A percentile compares a stretch with the other conserved stretches of the same genome.
Conservation (phyloP, 2,113 vertebrate species). For the Cariama cristata region DNA sequence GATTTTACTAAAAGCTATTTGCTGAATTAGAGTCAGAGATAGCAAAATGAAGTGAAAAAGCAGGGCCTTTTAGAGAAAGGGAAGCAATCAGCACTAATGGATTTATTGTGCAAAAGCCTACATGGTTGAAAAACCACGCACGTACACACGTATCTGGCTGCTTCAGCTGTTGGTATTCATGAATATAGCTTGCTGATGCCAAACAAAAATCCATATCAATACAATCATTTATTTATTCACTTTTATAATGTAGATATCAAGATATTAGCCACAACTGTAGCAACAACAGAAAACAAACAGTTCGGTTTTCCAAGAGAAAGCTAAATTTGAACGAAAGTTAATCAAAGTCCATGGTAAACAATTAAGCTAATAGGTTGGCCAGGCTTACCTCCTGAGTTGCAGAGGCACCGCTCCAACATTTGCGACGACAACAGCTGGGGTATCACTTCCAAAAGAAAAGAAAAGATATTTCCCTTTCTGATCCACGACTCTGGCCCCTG, state of each 20-base stretch:
- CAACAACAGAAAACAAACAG: not conserved
- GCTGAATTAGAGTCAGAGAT: not conserved
- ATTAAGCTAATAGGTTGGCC: not conserved
- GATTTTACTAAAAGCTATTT: constrained; percentile 29
- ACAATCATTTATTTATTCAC: not conserved
- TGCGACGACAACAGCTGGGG: not conserved
- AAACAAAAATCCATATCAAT: not conserved
- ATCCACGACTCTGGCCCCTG: fast-evolving
- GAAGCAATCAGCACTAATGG: constrained; percentile 35
- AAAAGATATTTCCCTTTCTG: not conserved
- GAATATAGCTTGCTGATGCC: constrained; percentile 1
- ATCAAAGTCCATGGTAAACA: not conserved
- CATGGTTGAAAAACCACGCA: not conserved
- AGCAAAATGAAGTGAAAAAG: constrained; percentile 24
- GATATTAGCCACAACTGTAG: not conserved
- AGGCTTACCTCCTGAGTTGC: not conserved
- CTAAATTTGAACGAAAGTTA: not conserved
- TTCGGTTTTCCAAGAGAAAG: constrained; percentile 1
- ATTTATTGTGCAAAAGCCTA: constrained; percentile 29
- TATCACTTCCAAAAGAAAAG: not conserved
- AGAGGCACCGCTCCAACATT: not conserved
- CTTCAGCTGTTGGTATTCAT: constrained; percentile 5
- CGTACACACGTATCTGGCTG: constrained; percentile 37
- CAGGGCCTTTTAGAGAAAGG: constrained; percentile 1
- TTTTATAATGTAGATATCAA: not conserved